Conservation (phyloP, 2,888 invertebrate species). For the Boloria euphrosyne region DNA sequence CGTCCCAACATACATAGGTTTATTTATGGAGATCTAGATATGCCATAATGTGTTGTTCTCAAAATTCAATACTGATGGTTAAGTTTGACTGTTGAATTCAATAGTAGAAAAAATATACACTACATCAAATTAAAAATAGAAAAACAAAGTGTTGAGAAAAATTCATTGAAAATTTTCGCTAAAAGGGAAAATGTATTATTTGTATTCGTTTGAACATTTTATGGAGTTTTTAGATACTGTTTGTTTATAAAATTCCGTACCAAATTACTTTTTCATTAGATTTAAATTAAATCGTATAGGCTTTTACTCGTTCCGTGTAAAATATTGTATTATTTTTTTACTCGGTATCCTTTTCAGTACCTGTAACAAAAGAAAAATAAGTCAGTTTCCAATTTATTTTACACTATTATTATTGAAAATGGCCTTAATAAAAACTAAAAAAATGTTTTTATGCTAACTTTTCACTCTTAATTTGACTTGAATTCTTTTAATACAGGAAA, state of each 20-base stretch:
- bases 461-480: no score
- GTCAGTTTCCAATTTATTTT: neutral
- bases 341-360: neutral
- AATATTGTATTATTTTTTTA: no score
- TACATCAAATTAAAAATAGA: neutral
- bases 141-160: neutral
- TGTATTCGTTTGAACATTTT: conserved; percentile 24
- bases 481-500: no score
- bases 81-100: no score
- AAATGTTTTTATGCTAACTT: neutral
- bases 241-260: conserved; percentile 35
- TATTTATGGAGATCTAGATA: no score
- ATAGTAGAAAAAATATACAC: no score
- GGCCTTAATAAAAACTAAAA: neutral
- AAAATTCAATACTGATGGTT: no score
- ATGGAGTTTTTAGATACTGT: conserved; percentile 18
- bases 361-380: conserved; percentile 7
- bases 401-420: no score
- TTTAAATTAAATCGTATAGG: conserved; percentile 49
- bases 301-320: conserved; percentile 19
- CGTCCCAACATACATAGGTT: no score
- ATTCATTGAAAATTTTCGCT: neutral
- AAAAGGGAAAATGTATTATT: conserved; percentile 9
- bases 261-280: conserved; percentile 51
- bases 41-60: no score